Evolutionary conservation across 2,888 invertebrate genomes (phyloP).

Genomic region (Stramonita haemastoma): DNA sequence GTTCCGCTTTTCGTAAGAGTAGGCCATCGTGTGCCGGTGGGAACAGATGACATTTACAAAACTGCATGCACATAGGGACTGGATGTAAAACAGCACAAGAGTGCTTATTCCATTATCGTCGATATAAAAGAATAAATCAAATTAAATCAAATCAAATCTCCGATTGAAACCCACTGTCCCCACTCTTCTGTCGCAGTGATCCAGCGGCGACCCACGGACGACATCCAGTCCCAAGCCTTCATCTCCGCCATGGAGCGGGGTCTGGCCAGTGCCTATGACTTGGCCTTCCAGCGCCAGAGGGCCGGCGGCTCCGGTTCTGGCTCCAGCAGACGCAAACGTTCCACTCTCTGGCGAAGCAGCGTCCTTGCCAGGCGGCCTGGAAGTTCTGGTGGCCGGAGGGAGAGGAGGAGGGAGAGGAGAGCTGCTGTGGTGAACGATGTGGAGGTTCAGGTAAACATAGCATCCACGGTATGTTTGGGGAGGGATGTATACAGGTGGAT

Average conservation of each 20-base stretch:
- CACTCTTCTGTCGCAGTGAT: neutral
- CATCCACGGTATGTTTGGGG: neutral
- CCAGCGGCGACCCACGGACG: conserved; percentile 18
- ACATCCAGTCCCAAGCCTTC: conserved; percentile 53
- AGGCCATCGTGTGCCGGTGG: too few species aligned
- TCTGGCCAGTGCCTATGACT: conserved; percentile 54
- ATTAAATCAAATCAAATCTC: too few species aligned
- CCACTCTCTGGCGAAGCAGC: neutral
- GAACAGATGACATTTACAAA: too few species aligned
- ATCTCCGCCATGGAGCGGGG: conserved; percentile 52
- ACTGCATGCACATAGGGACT: too few species aligned
- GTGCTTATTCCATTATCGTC: too few species aligned
- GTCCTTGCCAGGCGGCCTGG: too few species aligned
- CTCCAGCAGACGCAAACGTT: conserved; percentile 51
- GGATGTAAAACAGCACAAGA: too few species aligned
- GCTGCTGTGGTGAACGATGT: conserved; percentile 22
- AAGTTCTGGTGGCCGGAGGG: too few species aligned
- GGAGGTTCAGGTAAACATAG: conserved; percentile 17
- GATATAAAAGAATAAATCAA: too few species aligned
- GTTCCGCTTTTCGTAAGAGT: too few species aligned
- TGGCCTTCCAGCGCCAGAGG: conserved; percentile 55
- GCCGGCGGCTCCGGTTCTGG: conserved; percentile 53
- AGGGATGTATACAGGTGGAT: neutral
- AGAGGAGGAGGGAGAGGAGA: neutral
- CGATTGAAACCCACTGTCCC: too few species aligned